Base-by-base conservation (phyloP, 2,888 invertebrate species). In the Drosophila siamana region DNA sequence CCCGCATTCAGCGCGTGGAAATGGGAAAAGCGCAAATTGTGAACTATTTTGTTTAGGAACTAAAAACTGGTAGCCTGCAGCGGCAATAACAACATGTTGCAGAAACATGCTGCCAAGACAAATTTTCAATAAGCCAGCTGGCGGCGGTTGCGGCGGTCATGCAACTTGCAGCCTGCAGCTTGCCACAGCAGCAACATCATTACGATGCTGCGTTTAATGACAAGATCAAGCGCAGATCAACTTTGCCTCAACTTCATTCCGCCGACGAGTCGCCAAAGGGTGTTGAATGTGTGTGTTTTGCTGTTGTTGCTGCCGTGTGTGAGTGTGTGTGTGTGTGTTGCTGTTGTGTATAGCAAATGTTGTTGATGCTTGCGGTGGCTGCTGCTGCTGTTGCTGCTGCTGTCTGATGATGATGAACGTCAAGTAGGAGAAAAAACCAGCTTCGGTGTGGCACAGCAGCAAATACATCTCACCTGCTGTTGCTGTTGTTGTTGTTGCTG, bases 161-260 rank as follows among this genome's bases (percentile, higher is more conserved):
- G 86, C 86, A 80, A 80, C 84, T 73, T 72, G 60, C 55, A 24
- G 36, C 52, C 36, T 3, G 52, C 60, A 44, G 19, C 16, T 56
- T 50, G 60, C 56, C 7, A 28, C 70, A 43, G 52, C 74, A 71
- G 69, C 77, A 86, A 73, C 71, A 88, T 74, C 71, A 81, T 77
- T 74, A 76, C 76, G 74, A 74, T 11, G 73, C 88, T 78, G 76
- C 86, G 78, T 86, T 89, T 89, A 89, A 90, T 90, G 90, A 90
- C 89, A 90, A 89, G 90, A 89, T 90, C 89, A 87, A 86, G 86
- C 88, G 73, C 78, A 86, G 85, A 86, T 82, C 89, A 80, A 74
- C 65, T 75, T 56, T 69, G 57, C 36, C 62, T 68, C 74, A 78
- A 28, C 28, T 28, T 28, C 8, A 61, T 69, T 66, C 63, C 56